A percentile compares a stretch with the other conserved stretches of the same genome.
Evolutionary conservation across 1,140 invertebrate species (phyloP).

Genomic region (Chelonus insularis): DNA sequence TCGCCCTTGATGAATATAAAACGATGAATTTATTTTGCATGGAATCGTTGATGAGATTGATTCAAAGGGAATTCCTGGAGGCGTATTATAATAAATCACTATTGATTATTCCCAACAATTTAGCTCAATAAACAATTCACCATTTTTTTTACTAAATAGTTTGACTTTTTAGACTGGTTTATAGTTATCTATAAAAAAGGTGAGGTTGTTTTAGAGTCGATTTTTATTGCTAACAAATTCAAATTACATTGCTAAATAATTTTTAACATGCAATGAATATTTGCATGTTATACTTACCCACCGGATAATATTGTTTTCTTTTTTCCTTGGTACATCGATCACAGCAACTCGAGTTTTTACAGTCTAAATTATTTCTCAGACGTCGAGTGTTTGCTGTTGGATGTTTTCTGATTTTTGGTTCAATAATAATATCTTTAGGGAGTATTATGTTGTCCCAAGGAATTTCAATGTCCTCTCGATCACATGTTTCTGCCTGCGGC

Average conservation of each 20-base stretch:
- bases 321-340: conserved; percentile 4
- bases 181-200: too few species aligned
- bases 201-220: too few species aligned
- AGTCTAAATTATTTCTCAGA: neutral
- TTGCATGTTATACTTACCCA: conserved; percentile 5
- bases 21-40: neutral
- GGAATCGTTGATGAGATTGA: conserved; percentile 2
- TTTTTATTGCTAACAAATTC: neutral
- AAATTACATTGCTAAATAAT: too few species aligned
- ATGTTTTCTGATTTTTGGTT: conserved; percentile 32
- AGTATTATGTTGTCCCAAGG: conserved; percentile 48
- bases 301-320: conserved; percentile 2
- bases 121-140: neutral
- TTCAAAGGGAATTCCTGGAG: neutral
- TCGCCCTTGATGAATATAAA: neutral
- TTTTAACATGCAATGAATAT: neutral
- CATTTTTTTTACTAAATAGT: too few species aligned
- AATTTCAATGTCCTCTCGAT: conserved; percentile 41
- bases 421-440: conserved; percentile 40
- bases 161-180: too few species aligned
- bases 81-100: neutral
- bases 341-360: neutral
- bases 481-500: conserved; percentile 27
- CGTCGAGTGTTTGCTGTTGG: conserved; percentile 30
- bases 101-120: neutral